Evolutionary conservation across 2,888 invertebrate genomes (phyloP).

Genomic region (Lysandra bellargus): DNA sequence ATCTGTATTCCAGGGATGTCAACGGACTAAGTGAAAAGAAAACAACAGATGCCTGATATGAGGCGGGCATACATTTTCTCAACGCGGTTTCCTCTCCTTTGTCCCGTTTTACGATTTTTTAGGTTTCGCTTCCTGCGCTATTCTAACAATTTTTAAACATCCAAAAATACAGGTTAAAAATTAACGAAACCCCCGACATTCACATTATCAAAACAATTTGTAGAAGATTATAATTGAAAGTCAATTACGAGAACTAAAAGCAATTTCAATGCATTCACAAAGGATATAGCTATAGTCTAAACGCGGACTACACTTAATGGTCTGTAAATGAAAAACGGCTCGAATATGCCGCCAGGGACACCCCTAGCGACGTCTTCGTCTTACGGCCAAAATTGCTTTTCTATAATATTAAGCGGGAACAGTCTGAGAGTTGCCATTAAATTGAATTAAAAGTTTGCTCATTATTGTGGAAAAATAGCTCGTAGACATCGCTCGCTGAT

Average conservation of each 20-base stretch:
- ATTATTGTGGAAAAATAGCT: slow-evolving; percentile 2
- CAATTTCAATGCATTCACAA: neutral
- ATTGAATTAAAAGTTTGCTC: slow-evolving; percentile 26
- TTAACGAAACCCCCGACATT: no score
- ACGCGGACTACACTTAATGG: slow-evolving; percentile 39
- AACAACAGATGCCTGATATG: no score
- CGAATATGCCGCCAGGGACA: slow-evolving; percentile 32
- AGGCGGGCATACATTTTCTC: no score
- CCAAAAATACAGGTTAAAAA: no score
- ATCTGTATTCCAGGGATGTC: no score
- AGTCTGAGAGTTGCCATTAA: neutral
- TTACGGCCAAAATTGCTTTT: slow-evolving; percentile 25
- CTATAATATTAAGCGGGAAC: slow-evolving; percentile 19
- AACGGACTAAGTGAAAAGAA: no score
- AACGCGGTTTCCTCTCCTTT: no score
- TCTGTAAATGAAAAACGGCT: slow-evolving; percentile 40
- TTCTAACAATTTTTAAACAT: no score
- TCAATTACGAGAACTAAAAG: neutral
- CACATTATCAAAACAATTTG: no score
- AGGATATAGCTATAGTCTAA: slow-evolving; percentile 31
- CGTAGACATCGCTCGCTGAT: neutral
- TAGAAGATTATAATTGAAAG: neutral
- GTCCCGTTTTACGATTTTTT: no score
- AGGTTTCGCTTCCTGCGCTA: no score
- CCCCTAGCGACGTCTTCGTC: slow-evolving; percentile 30